Percentiles rank a stretch among this genome's conserved stretches.
phyloP scores from a whole-genome alignment of 2,113 vertebrate genomes.

The Cranoglanis bouderius region DNA sequence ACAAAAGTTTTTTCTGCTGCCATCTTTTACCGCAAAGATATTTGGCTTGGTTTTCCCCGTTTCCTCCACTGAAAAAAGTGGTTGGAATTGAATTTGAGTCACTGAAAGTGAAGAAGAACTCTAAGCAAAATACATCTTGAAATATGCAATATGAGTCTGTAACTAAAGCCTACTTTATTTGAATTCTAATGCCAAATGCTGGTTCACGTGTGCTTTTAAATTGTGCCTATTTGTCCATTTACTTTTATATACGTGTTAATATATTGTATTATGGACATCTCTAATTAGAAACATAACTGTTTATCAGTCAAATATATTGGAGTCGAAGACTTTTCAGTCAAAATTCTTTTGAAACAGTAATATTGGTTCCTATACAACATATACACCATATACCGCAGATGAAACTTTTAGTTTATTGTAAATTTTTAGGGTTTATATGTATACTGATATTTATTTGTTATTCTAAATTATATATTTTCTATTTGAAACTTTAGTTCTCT shows the following conservation, averaged over 20 bases:
- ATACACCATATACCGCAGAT: not conserved
- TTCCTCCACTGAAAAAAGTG: not conserved
- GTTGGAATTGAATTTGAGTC: not conserved
- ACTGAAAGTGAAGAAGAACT: not conserved
- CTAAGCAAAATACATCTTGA: not conserved
- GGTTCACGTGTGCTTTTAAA: not conserved
- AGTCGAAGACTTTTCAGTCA: not conserved
- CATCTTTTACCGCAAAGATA: not conserved
- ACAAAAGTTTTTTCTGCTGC: conserved; percentile 17
- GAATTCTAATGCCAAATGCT: not conserved
- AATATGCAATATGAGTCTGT: not conserved
- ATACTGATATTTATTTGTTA: not conserved
- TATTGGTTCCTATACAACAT: not conserved
- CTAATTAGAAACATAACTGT: not conserved
- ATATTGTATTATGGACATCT: not conserved
- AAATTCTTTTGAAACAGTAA: not conserved
- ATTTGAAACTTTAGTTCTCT: not conserved
- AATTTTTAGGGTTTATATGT: not conserved
- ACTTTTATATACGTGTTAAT: not conserved
- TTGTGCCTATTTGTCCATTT: not conserved
- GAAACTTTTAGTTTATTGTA: not conserved
- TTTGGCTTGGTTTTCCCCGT: not conserved
- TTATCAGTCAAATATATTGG: not conserved
- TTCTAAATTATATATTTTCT: not conserved
- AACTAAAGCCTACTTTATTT: not conserved